Evolutionary conservation across 2,797 vertebrate species (phyloP).

Genomic region (Amniataba percoides): DNA sequence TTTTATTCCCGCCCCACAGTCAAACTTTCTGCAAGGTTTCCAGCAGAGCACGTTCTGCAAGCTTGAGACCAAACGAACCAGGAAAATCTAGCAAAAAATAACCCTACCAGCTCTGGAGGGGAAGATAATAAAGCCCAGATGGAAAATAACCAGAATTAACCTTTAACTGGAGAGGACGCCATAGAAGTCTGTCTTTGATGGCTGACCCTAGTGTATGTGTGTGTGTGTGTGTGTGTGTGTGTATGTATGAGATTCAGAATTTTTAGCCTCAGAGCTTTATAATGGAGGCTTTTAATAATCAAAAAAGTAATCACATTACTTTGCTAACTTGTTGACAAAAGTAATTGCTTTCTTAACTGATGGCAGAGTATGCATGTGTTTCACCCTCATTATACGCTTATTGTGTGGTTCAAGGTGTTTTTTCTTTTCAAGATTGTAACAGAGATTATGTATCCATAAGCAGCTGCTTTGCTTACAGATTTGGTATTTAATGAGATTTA

Average conservation of each 20-base stretch:
- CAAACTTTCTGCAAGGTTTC: neutral
- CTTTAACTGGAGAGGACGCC: constrained; percentile 18
- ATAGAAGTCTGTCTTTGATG: constrained; percentile 13
- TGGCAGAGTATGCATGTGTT: too few species aligned
- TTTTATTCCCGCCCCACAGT: neutral
- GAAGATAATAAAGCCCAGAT: constrained; percentile 2
- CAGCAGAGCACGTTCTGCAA: neutral
- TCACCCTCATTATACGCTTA: too few species aligned
- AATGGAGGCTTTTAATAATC: neutral
- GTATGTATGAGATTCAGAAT: constrained; percentile 10
- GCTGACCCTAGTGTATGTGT: neutral
- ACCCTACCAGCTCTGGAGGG: neutral
- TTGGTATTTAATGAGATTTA: too few species aligned
- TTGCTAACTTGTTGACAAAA: neutral
- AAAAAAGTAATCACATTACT: neutral
- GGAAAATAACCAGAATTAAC: constrained; percentile 43
- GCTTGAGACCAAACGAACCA: neutral
- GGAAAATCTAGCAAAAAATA: neutral
- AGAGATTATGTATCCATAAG: too few species aligned
- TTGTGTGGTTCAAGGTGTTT: too few species aligned
- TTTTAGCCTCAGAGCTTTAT: neutral
- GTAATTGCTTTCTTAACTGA: neutral
- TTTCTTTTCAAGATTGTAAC: too few species aligned
- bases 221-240: constrained; percentile 11
- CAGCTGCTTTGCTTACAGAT: too few species aligned